Percentiles rank a stretch among this genome's conserved stretches.
Evolutionary conservation across 1,140 invertebrate genomes (phyloP).

Genomic region (Capitella teleta): DNA sequence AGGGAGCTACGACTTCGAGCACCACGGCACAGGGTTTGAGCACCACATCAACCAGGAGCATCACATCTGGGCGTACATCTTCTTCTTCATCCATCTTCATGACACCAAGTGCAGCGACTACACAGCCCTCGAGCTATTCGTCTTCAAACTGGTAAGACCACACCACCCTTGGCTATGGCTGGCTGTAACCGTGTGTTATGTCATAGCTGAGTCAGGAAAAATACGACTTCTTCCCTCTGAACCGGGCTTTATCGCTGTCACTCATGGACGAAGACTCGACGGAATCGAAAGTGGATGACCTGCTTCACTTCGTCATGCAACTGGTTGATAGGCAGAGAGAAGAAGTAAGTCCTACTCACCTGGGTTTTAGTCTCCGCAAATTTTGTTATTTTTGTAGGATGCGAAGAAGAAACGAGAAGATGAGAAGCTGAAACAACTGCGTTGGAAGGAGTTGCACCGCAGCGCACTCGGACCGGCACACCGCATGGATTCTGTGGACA

Average conservation of each 20-base stretch:
- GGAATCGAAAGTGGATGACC: conserved; percentile 16
- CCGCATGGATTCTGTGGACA: conserved; percentile 6
- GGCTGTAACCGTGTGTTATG: background rate
- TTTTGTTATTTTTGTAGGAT: conserved; percentile 17
- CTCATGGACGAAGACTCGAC: conserved; percentile 14
- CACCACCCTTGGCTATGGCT: background rate
- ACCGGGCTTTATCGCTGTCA: conserved; percentile 33
- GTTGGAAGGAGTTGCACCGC: conserved; percentile 19
- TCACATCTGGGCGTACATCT: conserved; percentile 41
- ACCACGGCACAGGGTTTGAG: conserved; percentile 36
- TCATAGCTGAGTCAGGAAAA: conserved; percentile 30
- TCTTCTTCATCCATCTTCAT: conserved; percentile 40
- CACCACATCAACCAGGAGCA: conserved; percentile 38
- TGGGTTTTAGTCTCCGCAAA: background rate
- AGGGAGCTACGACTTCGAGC: conserved; percentile 38
- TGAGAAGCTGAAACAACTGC: conserved; percentile 23
- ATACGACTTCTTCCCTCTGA: conserved; percentile 41
- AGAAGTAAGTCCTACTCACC: conserved; percentile 9
- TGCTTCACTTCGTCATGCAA: conserved; percentile 9
- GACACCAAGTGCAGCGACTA: conserved; percentile 39
- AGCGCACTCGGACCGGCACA: conserved; percentile 6
- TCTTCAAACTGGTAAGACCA: conserved; percentile 25
- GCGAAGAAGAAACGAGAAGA: conserved; percentile 20
- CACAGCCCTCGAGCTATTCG: conserved; percentile 36
- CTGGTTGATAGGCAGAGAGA: conserved; percentile 12